Base-by-base conservation (phyloP, 2,888 invertebrate genomes). In the Aquatica leii region DNA sequence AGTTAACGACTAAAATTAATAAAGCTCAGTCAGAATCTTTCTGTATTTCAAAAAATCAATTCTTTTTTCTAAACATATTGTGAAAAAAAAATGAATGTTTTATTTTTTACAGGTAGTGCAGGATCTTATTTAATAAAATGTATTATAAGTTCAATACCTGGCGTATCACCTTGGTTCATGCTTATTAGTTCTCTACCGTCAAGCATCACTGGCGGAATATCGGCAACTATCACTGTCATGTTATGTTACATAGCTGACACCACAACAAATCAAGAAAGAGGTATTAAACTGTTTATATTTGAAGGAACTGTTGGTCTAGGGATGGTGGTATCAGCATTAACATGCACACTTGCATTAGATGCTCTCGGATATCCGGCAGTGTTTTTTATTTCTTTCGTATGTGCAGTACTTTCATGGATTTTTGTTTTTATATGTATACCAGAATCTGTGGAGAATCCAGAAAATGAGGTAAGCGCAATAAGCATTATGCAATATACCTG, bases 241-340 rank as follows among this genome's bases (percentile, higher is more conserved):
- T 58, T 78, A 18, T 77, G 79, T 58, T 79, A 90, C 73, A 81
- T 91, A 68, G 86, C 88, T 40, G 91, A 92, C 77, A 85, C 88
- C 46, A 86, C 88, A 0, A 81, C 84, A n/a, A 83, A 84, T 24
- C 81, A 84, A 18, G 85, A 85, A 69, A 82, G 90, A 77, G 88
- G 89, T 62, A 79, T 88, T 72, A 89, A 90, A 78, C 87, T 90
- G 86, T 87, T 86, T 1, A 70, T 88, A 34, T 77, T 90, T 66
- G 88, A 90, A 73, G 86, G 84, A 0, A 78, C 84, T 0, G 79
- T 89, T 18, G 85, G 86, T 51, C 73, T 84, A 0, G 91, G 91
- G 12, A 81, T 87, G 66, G 82, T 91, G 60, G 59, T 85, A 14
- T 91, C 91, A 6, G 83, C 85, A n/a, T 74, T 89, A 17, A 72